These are phyloP conservation scores for Pilophorus perplexus DNA, from an alignment of 2,888 invertebrate genomes.

Conservation along the genomic window DNA sequence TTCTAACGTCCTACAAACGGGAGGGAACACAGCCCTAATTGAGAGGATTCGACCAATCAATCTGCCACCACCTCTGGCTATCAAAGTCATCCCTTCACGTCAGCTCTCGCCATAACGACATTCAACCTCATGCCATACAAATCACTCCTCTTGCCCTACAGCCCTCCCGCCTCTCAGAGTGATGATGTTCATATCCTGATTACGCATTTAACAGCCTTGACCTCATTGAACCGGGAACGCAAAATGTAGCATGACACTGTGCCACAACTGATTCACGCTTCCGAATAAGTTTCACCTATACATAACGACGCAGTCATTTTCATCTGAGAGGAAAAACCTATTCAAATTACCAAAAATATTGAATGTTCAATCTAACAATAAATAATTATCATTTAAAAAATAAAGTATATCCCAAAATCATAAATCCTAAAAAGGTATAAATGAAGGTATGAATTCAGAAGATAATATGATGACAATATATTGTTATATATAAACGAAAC, in stretches of 20 bases:
- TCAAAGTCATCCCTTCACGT: too few relatives aligned
- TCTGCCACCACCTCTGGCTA: neutral
- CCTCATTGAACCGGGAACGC: too few relatives aligned
- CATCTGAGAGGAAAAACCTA: too few relatives aligned
- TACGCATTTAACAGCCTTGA: neutral
- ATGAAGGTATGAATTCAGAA: neutral
- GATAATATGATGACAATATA: neutral
- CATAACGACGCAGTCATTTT: too few relatives aligned
- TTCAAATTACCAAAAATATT: too few relatives aligned
- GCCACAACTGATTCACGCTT: neutral
- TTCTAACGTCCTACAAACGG: neutral
- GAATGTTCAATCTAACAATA: too few relatives aligned
- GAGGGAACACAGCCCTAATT: neutral
- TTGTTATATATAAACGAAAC: neutral
- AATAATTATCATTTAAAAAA: too few relatives aligned
- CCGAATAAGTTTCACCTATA: too few relatives aligned
- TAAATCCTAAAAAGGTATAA: neutral
- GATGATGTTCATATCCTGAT: neutral
- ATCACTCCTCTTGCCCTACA: neutral
- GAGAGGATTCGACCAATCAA: slow-evolving; percentile 6
- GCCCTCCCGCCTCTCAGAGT: neutral
- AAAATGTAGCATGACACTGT: neutral
- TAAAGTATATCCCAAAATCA: neutral
- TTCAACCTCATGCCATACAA: slow-evolving; percentile 8
- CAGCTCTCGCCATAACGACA: neutral